These are phyloP conservation scores for Auanema sp. DNA, from an alignment of 2,888 invertebrate species.

Conservation along the genomic window DNA sequence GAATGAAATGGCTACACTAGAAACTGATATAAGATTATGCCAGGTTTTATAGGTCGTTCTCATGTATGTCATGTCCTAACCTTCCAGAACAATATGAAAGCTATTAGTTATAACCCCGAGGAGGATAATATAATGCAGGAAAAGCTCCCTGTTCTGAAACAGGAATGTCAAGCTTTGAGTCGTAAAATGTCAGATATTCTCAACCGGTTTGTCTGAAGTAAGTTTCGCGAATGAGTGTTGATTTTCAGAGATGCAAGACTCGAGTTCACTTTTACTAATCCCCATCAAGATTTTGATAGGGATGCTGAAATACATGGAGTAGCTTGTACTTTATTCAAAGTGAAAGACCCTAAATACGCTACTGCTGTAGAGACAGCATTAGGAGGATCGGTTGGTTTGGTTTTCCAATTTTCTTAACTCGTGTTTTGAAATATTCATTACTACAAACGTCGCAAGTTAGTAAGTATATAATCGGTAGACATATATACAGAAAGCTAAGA, in stretches of 20 bases:
- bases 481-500: no score
- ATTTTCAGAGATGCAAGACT: slow-evolving; percentile 19
- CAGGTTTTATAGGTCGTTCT: slow-evolving; percentile 13
- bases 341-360: slow-evolving; percentile 71
- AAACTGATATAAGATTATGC: slow-evolving; percentile 64
- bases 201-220: background rate
- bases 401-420: background rate
- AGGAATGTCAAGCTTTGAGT: background rate
- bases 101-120: slow-evolving; percentile 30
- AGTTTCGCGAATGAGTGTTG: slow-evolving; percentile 6
- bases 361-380: slow-evolving; percentile 84
- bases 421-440: background rate
- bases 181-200: background rate
- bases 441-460: no score
- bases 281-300: slow-evolving; percentile 23
- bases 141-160: background rate
- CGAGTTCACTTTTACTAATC: slow-evolving; percentile 15
- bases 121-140: slow-evolving; percentile 1
- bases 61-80: background rate
- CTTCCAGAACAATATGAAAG: slow-evolving; percentile 25
- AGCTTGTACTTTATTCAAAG: slow-evolving; percentile 78
- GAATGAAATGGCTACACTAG: slow-evolving; percentile 25
- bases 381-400: slow-evolving; percentile 78
- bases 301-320: slow-evolving; percentile 70
- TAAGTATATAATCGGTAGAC: no score